Percentiles rank a stretch among this genome's conserved stretches.
phyloP scores from a whole-genome alignment of 2,797 vertebrate species.

The Steatocranus sp. region DNA sequence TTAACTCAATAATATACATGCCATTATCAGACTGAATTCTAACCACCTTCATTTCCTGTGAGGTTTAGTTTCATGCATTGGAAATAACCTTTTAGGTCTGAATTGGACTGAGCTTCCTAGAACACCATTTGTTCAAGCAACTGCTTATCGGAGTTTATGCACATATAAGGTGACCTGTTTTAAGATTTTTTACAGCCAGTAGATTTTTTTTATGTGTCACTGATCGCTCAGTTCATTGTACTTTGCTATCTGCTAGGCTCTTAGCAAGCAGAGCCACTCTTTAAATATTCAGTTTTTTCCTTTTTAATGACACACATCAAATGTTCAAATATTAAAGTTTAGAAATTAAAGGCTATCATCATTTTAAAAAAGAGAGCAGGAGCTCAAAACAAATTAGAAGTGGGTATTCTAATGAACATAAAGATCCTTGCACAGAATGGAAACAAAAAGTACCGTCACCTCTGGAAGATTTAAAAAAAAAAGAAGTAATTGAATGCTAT shows the following conservation, averaged over 20 bases:
- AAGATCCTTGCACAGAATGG: neutral
- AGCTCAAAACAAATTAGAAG: neutral
- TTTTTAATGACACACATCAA: constrained; percentile 34
- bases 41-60: constrained; percentile 10
- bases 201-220: neutral
- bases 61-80: constrained; percentile 18
- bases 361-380: neutral
- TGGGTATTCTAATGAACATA: constrained; percentile 1
- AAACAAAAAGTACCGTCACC: constrained; percentile 33
- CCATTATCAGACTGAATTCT: constrained; percentile 26
- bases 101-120: neutral
- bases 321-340: constrained; percentile 2
- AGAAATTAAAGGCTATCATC: constrained; percentile 22
- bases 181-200: neutral
- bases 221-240: neutral
- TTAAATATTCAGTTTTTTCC: constrained; percentile 35
- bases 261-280: neutral
- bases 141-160: neutral
- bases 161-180: neutral
- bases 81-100: constrained; percentile 17
- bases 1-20: constrained; percentile 21
- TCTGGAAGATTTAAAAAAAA: constrained; percentile 9
- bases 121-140: constrained; percentile 5
- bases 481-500: constrained; percentile 50
- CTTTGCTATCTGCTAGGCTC: neutral